Evolutionary conservation across 2,113 vertebrate species (phyloP), one percentile per base, ranked within the genome.

Genomic region (Microcebus ravelobensis): DNA sequence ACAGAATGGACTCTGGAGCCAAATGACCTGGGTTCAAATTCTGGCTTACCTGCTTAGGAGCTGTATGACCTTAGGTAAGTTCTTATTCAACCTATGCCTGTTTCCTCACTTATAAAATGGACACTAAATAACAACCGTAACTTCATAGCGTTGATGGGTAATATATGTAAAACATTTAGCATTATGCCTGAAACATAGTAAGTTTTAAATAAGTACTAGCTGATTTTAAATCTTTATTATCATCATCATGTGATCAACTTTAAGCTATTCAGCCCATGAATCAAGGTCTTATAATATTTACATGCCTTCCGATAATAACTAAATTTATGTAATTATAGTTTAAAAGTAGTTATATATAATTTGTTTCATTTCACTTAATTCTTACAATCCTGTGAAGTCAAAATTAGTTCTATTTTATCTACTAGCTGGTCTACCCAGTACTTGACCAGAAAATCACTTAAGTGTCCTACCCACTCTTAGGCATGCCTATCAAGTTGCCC

Each of bases 341-440:
- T 76, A 59, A 84, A 90, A 95, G 34, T 15, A 63, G 36, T 73
- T 79, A 42, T 23, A 4, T 55, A 42, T 27, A 73, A 42, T 79
- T 85, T 87, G 63, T 23, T 87, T 90, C 70, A 45, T 63, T 85
- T 86, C 31, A 86, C n/a, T 88, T 94, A 48, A 50, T 81, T 73
- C 86, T 93, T 61, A 81, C 12, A 59, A 82, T 61, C 10, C 14
- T 55, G 5, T 39, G 52, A 89, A 85, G 15, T 83, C 13, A 50
- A n/a, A 31, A 76, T 31, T 39, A 57, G 63, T 90, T 92, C 31
- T 12, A 57, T 42, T 55, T 80, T 34, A 81, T 36, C 29, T 39
- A 59, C 59, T 57, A 77, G n/a, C 52, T 84, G 68, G 15, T 80
- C 70, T 48, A 59, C 48, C 36, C 39, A 42, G 59, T 17, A 50